Percentiles rank a stretch among this genome's conserved stretches.
Evolutionary conservation across 53 echinoderm and acorn worm species (phyloP).

Genomic region (Astropecten irregularis): DNA sequence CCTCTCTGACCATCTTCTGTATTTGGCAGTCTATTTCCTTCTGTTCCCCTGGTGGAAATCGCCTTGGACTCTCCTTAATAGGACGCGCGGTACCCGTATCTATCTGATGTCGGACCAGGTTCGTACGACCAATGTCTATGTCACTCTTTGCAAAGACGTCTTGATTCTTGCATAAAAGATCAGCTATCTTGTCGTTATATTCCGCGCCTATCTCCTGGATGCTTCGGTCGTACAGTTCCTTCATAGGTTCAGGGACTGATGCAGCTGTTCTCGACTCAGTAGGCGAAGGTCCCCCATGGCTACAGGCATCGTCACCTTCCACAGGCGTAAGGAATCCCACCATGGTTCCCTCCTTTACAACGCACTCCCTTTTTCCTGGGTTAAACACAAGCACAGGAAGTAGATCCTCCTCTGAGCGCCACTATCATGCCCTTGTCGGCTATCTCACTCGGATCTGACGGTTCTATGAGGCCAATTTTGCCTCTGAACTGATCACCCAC

Average conservation of each 20-base stretch:
- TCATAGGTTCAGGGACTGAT: neutral
- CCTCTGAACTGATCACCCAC: neutral
- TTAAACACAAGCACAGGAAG: neutral
- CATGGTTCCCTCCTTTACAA: conserved; percentile 1
- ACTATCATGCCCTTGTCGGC: neutral
- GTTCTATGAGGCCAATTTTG: conserved; percentile 10
- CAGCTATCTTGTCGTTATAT: too few relatives aligned
- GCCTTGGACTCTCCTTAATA: too few relatives aligned
- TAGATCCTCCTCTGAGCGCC: neutral
- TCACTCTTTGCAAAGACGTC: neutral
- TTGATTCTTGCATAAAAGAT: neutral
- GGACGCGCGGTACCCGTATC: neutral
- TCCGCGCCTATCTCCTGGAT: neutral
- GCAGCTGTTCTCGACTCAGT: neutral
- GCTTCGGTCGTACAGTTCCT: neutral
- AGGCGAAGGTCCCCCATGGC: neutral
- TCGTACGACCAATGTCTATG: neutral
- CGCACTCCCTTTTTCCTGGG: neutral
- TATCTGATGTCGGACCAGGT: too few relatives aligned
- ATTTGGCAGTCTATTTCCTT: too few relatives aligned
- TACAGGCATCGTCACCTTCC: neutral
- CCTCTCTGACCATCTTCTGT: too few relatives aligned
- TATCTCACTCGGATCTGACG: neutral
- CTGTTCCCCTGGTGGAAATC: too few relatives aligned
- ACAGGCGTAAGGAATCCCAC: neutral